These are phyloP conservation scores for Rafetus swinhoei DNA, from an alignment of 2,113 vertebrate genomes.

Conservation along the genomic window DNA sequence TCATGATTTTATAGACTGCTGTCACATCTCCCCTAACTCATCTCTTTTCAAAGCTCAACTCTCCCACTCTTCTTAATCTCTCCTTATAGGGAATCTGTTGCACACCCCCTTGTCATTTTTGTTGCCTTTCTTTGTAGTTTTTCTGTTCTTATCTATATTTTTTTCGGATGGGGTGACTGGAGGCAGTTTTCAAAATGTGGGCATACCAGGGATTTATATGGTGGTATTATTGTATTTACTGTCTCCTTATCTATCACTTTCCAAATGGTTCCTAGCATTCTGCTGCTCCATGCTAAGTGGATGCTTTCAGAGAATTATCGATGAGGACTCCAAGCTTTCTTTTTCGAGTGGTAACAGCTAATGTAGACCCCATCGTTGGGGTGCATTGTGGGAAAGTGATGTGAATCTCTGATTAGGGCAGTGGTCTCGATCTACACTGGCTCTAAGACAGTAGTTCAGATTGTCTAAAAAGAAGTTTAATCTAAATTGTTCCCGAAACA, in stretches of 20 bases:
- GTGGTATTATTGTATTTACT: not conserved
- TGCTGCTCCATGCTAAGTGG: not conserved
- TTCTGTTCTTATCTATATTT: not conserved
- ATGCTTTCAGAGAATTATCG: not conserved
- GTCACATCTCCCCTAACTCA: not conserved
- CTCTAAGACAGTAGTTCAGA: not conserved
- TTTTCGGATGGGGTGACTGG: not conserved
- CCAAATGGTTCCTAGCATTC: not conserved
- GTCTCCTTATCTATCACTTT: not conserved
- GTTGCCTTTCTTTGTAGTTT: not conserved
- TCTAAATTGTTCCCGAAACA: not conserved
- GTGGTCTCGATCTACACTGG: not conserved
- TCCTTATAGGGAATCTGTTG: not conserved
- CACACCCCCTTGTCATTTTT: not conserved
- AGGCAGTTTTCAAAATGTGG: not conserved
- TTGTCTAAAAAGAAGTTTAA: not conserved
- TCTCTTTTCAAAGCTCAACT: not conserved
- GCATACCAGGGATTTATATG: not conserved
- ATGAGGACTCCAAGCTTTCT: not conserved
- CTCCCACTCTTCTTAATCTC: not conserved
- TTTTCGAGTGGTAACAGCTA: not conserved
- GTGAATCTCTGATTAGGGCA: slow-evolving; percentile 27
- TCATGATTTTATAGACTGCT: not conserved
- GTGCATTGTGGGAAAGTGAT: not conserved
- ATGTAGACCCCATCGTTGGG: not conserved